phyloP scores from a whole-genome alignment of 2,797 vertebrate genomes.

The Catamblyrhynchus diadema region DNA sequence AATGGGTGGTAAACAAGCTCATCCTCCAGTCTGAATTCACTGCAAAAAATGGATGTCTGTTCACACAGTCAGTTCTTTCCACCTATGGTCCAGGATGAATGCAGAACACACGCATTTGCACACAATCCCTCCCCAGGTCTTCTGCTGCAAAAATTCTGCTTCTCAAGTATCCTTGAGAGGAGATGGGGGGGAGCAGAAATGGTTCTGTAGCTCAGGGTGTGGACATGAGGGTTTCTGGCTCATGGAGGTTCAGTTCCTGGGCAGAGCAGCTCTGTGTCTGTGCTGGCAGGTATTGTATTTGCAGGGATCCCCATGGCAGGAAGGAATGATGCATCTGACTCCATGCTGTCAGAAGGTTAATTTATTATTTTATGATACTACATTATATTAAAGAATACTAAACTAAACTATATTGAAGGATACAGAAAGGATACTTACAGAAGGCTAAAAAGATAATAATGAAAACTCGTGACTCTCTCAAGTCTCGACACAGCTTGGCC shows the following conservation, averaged over 20 bases:
- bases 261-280: neutral
- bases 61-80: neutral
- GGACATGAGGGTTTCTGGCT: neutral
- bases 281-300: neutral
- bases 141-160: neutral
- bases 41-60: neutral
- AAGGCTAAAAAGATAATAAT: neutral
- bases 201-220: neutral
- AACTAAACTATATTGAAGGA: neutral
- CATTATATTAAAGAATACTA: neutral
- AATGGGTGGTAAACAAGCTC: neutral
- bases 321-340: neutral
- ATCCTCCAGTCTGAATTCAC: neutral
- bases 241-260: neutral
- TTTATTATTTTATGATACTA: neutral
- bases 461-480: neutral
- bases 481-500: accelerated
- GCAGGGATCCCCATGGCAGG: too few species aligned
- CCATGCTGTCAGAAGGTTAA: neutral
- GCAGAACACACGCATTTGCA: neutral
- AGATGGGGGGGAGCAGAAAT: neutral
- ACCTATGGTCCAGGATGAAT: accelerated
- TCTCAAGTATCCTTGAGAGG: neutral
- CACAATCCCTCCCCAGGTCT: neutral
- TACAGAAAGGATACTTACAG: neutral